Evolutionary conservation across 2,797 vertebrate species (phyloP).

Genomic region (Epinephelus malabaricus): DNA sequence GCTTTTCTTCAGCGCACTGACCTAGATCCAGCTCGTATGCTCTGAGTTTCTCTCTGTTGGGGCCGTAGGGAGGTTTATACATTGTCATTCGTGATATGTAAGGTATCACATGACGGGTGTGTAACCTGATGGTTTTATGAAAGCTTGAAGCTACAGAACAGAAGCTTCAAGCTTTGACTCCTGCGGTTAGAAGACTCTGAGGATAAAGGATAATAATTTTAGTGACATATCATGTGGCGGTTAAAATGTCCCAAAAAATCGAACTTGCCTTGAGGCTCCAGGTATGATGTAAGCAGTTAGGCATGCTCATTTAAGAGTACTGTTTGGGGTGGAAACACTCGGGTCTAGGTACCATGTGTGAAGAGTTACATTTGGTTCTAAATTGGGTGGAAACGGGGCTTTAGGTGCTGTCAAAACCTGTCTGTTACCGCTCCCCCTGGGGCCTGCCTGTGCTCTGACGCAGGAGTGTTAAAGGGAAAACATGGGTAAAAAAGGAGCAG

Average conservation of each 20-base stretch:
- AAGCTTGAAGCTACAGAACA: neutral
- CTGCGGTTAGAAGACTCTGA: neutral
- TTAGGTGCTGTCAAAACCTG: too few species aligned
- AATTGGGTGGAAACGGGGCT: too few species aligned
- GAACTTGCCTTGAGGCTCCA: too few species aligned
- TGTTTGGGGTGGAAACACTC: too few species aligned
- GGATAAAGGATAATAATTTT: neutral
- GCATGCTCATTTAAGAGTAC: too few species aligned
- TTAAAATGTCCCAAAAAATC: neutral
- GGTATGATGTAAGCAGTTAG: too few species aligned
- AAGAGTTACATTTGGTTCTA: too few species aligned
- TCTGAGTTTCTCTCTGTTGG: neutral
- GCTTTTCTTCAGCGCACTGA: conserved; percentile 4
- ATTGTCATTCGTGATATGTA: neutral
- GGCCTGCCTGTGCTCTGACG: too few species aligned
- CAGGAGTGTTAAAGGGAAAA: too few species aligned
- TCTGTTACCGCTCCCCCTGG: too few species aligned
- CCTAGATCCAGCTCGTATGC: neutral
- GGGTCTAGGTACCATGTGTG: too few species aligned
- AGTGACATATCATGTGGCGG: neutral
- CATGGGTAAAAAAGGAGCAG: too few species aligned
- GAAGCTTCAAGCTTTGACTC: neutral
- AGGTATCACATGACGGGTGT: neutral
- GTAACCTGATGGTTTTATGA: neutral
- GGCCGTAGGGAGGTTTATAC: neutral